Conservation (phyloP, 64 coral and sea anemone species). For the Stylophora pistillata region DNA sequence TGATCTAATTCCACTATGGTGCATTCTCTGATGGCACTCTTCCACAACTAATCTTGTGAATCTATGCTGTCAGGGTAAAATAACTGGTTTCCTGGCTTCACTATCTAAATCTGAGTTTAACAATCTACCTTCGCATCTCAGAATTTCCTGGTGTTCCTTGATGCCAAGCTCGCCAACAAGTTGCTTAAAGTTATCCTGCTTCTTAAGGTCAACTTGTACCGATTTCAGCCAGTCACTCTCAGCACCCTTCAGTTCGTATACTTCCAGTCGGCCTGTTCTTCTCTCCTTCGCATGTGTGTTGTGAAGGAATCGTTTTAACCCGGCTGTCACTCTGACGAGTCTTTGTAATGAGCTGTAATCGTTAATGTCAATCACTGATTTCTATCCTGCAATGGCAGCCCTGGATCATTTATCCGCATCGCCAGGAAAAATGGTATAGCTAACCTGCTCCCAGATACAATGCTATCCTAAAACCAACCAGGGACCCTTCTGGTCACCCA, state of each 20-base stretch:
- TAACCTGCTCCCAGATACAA: no score
- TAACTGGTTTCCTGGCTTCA: no score
- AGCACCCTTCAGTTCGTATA: conserved; percentile 1
- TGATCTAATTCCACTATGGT: conserved; percentile 57
- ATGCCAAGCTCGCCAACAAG: not conserved
- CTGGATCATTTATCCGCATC: no score
- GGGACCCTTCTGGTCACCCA: no score
- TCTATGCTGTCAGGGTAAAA: conserved; percentile 25
- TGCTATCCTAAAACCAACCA: no score
- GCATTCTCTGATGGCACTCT: conserved; percentile 64
- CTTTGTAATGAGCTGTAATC: no score
- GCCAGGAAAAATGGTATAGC: no score
- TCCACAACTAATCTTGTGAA: conserved; percentile 55
- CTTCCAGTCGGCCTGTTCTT: conserved; percentile 20
- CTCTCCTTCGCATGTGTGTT: no score
- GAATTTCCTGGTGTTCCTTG: conserved; percentile 17
- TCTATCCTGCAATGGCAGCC: no score
- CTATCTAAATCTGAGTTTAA: conserved; percentile 63
- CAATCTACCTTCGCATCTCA: conserved; percentile 61
- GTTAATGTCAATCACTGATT: no score
- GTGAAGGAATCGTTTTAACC: no score
- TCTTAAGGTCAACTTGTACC: conserved; percentile 11
- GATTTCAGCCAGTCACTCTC: conserved; percentile 27
- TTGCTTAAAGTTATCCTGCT: conserved; percentile 23
- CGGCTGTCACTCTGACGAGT: no score